phyloP scores from a whole-genome alignment of 2,113 vertebrate genomes.

The Chionis minor region DNA sequence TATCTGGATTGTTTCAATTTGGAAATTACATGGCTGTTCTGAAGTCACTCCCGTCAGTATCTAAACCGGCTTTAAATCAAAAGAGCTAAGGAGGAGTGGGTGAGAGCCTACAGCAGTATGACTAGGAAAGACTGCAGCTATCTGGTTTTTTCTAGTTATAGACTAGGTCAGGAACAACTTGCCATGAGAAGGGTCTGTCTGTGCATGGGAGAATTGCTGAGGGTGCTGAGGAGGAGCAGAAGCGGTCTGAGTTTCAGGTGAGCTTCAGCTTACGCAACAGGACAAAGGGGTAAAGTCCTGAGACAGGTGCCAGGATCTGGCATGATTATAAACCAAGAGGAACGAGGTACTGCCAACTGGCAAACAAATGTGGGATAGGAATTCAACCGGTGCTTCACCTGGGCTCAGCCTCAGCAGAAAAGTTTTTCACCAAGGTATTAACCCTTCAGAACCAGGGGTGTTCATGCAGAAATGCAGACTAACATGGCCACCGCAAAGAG shows the following conservation, averaged over 20 bases:
- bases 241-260: background rate
- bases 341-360: background rate
- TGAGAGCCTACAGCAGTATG: background rate
- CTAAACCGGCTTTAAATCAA: background rate
- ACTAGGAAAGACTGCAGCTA: background rate
- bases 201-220: background rate
- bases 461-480: background rate
- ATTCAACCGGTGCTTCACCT: background rate
- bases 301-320: background rate
- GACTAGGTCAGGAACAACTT: background rate
- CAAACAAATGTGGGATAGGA: background rate
- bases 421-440: background rate
- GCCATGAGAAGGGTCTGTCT: background rate
- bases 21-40: background rate
- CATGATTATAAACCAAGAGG: background rate
- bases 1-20: background rate
- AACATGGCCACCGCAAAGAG: no score
- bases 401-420: background rate
- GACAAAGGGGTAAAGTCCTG: background rate
- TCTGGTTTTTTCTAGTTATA: accelerated
- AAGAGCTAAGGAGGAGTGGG: background rate
- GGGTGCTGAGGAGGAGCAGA: background rate
- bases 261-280: background rate
- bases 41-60: background rate
- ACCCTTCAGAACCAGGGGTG: background rate